Percentiles rank a stretch among this genome's conserved stretches.
Evolutionary conservation across 1,140 invertebrate species (phyloP).

Genomic region (Polypedilum pembai): DNA sequence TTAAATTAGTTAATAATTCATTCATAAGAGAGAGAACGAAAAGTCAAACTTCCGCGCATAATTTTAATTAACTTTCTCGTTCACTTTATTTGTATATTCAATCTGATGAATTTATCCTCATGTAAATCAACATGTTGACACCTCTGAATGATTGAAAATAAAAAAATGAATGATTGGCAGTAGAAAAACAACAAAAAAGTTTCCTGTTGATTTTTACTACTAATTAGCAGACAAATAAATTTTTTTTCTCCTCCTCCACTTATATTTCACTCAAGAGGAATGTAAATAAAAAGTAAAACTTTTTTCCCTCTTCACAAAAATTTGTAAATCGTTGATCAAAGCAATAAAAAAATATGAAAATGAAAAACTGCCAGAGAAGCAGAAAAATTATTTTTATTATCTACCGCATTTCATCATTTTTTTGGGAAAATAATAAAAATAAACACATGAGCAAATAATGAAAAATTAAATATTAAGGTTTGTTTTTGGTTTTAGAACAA

Average conservation of each 20-base stretch:
- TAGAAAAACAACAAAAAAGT: no score
- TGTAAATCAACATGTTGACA: slow-evolving; percentile 16
- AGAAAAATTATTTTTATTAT: neutral
- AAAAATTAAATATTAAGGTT: slow-evolving; percentile 12
- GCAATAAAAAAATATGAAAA: neutral
- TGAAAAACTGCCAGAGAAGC: neutral
- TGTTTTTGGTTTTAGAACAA: neutral
- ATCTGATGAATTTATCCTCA: neutral
- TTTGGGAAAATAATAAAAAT: slow-evolving; percentile 23
- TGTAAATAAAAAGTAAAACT: neutral
- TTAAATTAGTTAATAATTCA: slow-evolving; percentile 28
- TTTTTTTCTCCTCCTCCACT: neutral
- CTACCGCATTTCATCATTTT: slow-evolving; percentile 3
- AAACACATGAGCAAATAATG: slow-evolving; percentile 16
- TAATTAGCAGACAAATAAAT: slow-evolving; percentile 7
- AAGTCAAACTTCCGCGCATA: slow-evolving; percentile 21
- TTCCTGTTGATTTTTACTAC: neutral
- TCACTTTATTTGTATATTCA: neutral
- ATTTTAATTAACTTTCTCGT: slow-evolving; percentile 25
- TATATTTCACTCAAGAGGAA: neutral
- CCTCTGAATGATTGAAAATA: neutral
- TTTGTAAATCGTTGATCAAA: slow-evolving; percentile 8
- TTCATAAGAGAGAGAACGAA: neutral
- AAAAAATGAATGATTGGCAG: neutral
- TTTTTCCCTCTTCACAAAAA: neutral